Evolutionary conservation across 2,888 invertebrate species (phyloP).

Genomic region (Sinotaia quadrata): DNA sequence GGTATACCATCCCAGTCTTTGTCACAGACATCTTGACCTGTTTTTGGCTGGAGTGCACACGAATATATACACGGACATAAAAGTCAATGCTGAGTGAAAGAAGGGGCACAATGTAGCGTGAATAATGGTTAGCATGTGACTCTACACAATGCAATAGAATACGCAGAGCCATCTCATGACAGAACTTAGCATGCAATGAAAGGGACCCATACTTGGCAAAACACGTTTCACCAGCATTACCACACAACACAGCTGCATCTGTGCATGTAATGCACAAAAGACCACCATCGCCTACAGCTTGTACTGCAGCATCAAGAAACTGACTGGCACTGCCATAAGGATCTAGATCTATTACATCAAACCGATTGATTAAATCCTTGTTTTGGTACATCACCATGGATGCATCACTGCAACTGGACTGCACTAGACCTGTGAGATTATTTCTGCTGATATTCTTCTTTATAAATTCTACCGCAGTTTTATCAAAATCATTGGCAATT

Average conservation of each 20-base stretch:
- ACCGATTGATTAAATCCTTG: conserved; percentile 79
- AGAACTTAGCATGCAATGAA: conserved; percentile 83
- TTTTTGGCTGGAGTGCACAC: conserved; percentile 83
- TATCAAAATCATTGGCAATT: conserved; percentile 92
- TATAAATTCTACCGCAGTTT: conserved; percentile 88
- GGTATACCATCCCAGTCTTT: conserved; percentile 89
- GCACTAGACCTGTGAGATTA: conserved; percentile 82
- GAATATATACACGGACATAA: conserved; percentile 94
- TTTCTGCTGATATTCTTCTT: conserved; percentile 85
- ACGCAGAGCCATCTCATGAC: conserved; percentile 96
- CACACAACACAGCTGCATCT: conserved; percentile 94
- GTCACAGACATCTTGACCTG: conserved; percentile 85
- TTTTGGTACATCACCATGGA: conserved; percentile 75
- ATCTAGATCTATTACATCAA: conserved; percentile 94
- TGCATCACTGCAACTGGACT: conserved; percentile 88
- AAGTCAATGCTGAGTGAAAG: conserved; percentile 95
- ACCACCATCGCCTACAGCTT: conserved; percentile 77
- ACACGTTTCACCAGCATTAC: conserved; percentile 95
- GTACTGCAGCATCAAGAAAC: conserved; percentile 79
- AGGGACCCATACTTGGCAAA: conserved; percentile 93
- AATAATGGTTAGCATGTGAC: conserved; percentile 92
- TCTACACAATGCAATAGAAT: conserved; percentile 93
- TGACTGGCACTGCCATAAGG: conserved; percentile 96
- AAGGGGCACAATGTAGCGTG: conserved; percentile 91
- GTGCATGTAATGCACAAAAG: conserved; percentile 95